These are phyloP conservation scores for Brachionus asplanchnoidis DNA, from an alignment of 1,140 invertebrate species.

Conservation along the genomic window DNA sequence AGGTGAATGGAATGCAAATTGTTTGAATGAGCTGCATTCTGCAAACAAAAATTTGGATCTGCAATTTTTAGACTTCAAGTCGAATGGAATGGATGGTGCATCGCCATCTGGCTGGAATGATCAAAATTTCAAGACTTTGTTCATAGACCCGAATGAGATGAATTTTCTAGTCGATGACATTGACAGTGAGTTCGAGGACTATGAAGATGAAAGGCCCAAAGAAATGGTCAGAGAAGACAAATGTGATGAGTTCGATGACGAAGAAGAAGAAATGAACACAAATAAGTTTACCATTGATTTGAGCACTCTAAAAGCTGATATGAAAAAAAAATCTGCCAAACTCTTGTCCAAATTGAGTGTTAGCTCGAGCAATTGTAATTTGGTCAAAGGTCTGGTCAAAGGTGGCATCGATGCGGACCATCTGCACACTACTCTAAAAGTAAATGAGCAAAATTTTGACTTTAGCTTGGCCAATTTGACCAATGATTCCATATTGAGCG, in stretches of 20 bases:
- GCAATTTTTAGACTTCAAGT: neutral
- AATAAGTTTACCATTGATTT: slow-evolving; percentile 39
- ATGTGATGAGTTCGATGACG: neutral
- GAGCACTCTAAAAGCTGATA: slow-evolving; percentile 26
- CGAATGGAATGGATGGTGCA: neutral
- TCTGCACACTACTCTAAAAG: neutral
- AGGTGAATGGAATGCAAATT: slow-evolving; percentile 26
- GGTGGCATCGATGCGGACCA: neutral
- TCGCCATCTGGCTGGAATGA: slow-evolving; percentile 8
- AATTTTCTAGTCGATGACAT: slow-evolving; percentile 11
- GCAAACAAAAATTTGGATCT: neutral
- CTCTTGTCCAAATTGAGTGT: slow-evolving; percentile 27
- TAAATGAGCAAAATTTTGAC: neutral
- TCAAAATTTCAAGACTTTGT: slow-evolving; percentile 35
- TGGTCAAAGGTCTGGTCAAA: neutral
- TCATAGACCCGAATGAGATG: slow-evolving; percentile 28
- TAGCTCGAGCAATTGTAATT: slow-evolving; percentile 23
- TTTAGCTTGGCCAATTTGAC: slow-evolving; percentile 3
- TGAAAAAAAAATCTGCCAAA: slow-evolving; percentile 41
- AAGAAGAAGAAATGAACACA: neutral
- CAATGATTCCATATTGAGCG: neutral
- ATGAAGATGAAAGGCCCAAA: slow-evolving; percentile 11
- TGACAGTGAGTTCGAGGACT: slow-evolving; percentile 9
- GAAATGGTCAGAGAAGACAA: neutral
- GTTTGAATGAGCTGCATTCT: neutral